A percentile compares a stretch with the other conserved stretches of the same genome.
Conservation (phyloP, 2,797 vertebrate genomes). For the Antrozous pallidus region DNA sequence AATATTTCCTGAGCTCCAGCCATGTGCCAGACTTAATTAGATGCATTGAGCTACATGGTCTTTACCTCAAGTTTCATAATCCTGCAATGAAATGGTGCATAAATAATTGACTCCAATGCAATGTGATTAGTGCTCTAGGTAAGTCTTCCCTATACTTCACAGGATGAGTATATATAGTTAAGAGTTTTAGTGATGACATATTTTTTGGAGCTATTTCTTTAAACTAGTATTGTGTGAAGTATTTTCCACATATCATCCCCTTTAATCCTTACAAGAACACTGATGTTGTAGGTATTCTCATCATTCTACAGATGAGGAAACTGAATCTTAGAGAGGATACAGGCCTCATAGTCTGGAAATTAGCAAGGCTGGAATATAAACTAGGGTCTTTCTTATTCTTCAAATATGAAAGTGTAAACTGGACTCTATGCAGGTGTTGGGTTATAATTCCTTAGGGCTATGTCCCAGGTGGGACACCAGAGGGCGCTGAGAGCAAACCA, state of each 20-base stretch:
- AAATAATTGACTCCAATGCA: neutral
- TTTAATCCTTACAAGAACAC: neutral
- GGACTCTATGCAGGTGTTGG: accelerated
- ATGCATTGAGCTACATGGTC: neutral
- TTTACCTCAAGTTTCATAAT: neutral
- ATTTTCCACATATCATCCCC: neutral
- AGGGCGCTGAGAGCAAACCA: constrained; percentile 29
- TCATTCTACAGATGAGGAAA: neutral
- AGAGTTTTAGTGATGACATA: neutral
- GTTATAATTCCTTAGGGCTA: neutral
- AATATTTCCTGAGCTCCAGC: neutral
- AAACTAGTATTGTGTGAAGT: neutral
- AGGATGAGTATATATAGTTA: neutral
- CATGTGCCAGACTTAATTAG: neutral
- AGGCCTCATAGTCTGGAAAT: neutral
- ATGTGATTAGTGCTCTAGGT: neutral
- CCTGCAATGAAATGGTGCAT: neutral
- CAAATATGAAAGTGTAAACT: accelerated
- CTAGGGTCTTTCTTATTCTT: neutral
- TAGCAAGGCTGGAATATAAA: neutral
- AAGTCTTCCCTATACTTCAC: neutral
- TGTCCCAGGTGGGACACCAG: constrained; percentile 22
- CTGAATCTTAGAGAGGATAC: neutral
- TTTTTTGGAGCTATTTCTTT: neutral
- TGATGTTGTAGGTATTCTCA: neutral